A percentile compares a stretch with the other conserved stretches of the same genome.
Evolutionary conservation across 2,113 vertebrate genomes (phyloP).

Genomic region (Oplegnathus fasciatus): DNA sequence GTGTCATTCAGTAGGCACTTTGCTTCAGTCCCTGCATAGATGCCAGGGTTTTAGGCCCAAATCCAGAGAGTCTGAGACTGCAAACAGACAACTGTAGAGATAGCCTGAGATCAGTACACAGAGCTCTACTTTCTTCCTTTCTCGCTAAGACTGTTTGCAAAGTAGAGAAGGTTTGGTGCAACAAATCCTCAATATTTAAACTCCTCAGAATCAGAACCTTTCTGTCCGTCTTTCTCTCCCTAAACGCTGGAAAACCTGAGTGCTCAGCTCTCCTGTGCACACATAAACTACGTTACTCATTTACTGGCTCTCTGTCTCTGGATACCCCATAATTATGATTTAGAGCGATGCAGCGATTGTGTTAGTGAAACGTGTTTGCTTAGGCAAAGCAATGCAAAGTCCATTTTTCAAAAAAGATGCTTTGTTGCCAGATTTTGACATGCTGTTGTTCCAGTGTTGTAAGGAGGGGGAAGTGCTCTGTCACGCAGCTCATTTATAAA

Average conservation of each 20-base stretch:
- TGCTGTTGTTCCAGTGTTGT: conserved; percentile 43
- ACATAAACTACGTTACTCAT: conserved; percentile 34
- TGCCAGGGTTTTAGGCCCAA: conserved; percentile 6
- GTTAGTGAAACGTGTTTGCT: conserved; percentile 65
- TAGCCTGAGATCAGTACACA: not conserved
- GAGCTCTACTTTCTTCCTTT: not conserved
- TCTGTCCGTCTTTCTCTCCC: conserved; percentile 1
- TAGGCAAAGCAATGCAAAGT: conserved; percentile 50
- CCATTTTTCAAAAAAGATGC: conserved; percentile 52
- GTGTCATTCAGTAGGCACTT: not conserved
- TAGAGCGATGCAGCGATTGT: conserved; percentile 49
- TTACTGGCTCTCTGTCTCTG: conserved; percentile 36
- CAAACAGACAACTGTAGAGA: not conserved
- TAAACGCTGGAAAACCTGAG: conserved; percentile 36
- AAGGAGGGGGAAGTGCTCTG: conserved; percentile 33
- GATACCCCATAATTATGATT: conserved; percentile 62
- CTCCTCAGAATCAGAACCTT: not conserved
- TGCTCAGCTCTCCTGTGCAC: conserved; percentile 17
- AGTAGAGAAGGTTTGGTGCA: conserved; percentile 2
- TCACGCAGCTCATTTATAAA: conserved; percentile 62
- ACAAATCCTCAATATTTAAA: conserved; percentile 28
- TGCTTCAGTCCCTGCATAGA: not conserved
- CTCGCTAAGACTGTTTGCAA: not conserved
- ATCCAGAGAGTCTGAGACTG: not conserved
- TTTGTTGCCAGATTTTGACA: conserved; percentile 55